Evolutionary conservation across 2,888 invertebrate genomes (phyloP).

Genomic region (Scaptomyza flava): DNA sequence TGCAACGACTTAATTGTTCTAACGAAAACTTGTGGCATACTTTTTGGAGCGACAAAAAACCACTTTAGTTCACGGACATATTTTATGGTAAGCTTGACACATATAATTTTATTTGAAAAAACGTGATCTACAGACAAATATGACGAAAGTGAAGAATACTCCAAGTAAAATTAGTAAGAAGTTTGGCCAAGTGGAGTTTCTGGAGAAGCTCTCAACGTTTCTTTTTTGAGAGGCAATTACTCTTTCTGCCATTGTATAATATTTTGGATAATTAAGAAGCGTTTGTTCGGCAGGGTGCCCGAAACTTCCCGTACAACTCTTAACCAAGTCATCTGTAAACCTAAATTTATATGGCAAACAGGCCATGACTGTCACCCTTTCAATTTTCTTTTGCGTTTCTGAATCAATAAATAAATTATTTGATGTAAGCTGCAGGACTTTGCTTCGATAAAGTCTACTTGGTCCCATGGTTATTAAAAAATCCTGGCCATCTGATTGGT

Average conservation of each 20-base stretch:
- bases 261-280: conserved; percentile 1
- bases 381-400: neutral
- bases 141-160: neutral
- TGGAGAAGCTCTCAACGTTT: neutral
- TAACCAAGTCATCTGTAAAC: conserved; percentile 13
- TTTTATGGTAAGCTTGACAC: neutral
- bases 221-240: neutral
- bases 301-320: neutral
- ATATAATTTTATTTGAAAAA: neutral
- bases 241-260: neutral
- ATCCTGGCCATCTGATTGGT: neutral
- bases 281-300: neutral
- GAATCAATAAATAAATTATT: neutral
- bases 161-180: neutral
- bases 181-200: neutral
- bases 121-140: neutral
- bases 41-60: neutral
- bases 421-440: neutral
- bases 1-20: neutral
- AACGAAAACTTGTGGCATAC: neutral
- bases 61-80: no score
- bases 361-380: neutral
- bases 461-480: conserved; percentile 7
- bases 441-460: neutral
- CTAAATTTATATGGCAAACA: conserved; percentile 13